phyloP scores from a whole-genome alignment of 2,888 invertebrate genomes.

The Papilio elwesi region DNA sequence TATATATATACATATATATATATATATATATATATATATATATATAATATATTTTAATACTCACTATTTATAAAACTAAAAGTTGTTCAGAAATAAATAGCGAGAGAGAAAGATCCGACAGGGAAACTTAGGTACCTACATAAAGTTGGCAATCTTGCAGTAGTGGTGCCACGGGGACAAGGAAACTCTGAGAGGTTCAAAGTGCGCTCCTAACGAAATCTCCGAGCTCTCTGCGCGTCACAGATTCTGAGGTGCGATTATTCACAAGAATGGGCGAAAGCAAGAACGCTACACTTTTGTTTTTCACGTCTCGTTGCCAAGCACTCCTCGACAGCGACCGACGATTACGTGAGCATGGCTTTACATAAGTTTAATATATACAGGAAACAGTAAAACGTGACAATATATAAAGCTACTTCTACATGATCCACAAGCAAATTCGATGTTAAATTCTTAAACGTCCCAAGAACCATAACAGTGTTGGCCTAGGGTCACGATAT shows the following conservation, averaged over 20 bases:
- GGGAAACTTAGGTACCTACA: neutral
- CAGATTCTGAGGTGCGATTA: conserved; percentile 22
- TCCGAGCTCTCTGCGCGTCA: conserved; percentile 7
- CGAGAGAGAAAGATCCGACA: neutral
- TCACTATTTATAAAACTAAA: no score
- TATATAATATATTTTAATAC: no score
- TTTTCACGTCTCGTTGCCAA: conserved; percentile 8
- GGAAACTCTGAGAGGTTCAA: neutral
- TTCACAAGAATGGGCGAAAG: neutral
- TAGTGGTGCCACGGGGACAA: neutral
- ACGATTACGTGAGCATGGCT: neutral
- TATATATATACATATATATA: no score
- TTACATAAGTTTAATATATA: no score
- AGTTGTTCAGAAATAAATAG: neutral
- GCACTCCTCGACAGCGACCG: neutral
- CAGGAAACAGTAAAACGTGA: no score
- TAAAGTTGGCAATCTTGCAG: neutral
- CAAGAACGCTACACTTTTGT: conserved; percentile 6
- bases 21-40: no score
- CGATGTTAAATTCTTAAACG: no score
- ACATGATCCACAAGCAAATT: no score
- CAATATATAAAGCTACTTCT: no score
- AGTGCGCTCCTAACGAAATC: conserved; percentile 26
- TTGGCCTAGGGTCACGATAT: no score
- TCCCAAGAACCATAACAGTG: no score